Conservation (phyloP, 2,888 invertebrate species). For the Saturnia japonica region DNA sequence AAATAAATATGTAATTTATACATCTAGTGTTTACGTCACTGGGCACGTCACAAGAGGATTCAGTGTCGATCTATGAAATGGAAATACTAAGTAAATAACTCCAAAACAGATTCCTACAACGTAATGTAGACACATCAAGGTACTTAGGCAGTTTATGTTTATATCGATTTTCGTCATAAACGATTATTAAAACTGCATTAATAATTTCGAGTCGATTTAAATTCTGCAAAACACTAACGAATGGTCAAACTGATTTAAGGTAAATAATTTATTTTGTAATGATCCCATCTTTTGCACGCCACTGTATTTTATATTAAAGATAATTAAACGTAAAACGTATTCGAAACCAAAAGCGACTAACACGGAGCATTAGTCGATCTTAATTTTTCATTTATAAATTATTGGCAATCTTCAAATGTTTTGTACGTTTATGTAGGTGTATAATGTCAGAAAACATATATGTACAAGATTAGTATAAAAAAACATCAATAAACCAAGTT, state of each 20-base stretch:
- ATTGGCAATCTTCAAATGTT: background rate
- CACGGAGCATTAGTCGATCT: background rate
- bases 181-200: too few species aligned
- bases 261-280: background rate
- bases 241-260: background rate
- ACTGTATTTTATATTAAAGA: constrained; percentile 25
- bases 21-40: background rate
- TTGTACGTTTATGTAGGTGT: background rate
- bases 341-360: constrained; percentile 7
- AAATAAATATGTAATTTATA: too few species aligned
- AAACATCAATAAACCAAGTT: background rate
- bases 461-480: constrained; percentile 18
- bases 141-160: too few species aligned
- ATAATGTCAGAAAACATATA: constrained; percentile 7
- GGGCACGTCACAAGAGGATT: background rate
- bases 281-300: constrained; percentile 17
- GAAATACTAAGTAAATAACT: background rate
- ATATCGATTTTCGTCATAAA: too few species aligned
- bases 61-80: background rate
- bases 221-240: background rate
- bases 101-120: background rate
- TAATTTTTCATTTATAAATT: background rate
- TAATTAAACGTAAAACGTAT: constrained; percentile 28
- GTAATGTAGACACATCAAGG: background rate
- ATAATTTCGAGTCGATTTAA: too few species aligned